Percentiles rank a stretch among this genome's conserved stretches.
These are phyloP conservation scores for Coranthus polyacanthus DNA, from an alignment of 2,797 vertebrate genomes.

Conservation along the genomic window DNA sequence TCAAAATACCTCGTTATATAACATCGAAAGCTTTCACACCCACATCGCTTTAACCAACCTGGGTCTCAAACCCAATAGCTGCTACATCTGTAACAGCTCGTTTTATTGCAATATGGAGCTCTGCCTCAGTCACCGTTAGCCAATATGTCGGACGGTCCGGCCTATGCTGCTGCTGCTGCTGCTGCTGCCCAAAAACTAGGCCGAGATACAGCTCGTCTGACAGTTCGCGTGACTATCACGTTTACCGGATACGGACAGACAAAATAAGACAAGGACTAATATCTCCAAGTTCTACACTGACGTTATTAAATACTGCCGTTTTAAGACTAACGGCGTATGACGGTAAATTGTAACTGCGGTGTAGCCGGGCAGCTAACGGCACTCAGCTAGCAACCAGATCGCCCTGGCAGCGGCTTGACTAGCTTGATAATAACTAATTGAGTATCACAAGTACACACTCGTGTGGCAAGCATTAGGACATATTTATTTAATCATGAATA, in stretches of 20 bases:
- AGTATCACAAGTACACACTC: rapidly evolving
- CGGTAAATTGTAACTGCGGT: not conserved
- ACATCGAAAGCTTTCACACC: not conserved
- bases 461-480: rapidly evolving
- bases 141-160: constrained; percentile 71
- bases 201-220: constrained; percentile 10
- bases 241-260: not conserved
- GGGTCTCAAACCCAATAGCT: rapidly evolving
- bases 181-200: constrained; percentile 32
- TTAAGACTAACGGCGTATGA: rapidly evolving
- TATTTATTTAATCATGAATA: rapidly evolving
- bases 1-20: constrained; percentile 29
- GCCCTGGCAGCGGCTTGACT: constrained; percentile 8
- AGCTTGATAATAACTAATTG: not conserved
- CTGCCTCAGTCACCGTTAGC: constrained; percentile 15
- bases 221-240: rapidly evolving
- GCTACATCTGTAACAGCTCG: too few species aligned
- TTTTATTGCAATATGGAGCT: constrained; percentile 46
- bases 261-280: rapidly evolving
- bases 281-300: rapidly evolving
- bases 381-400: constrained; percentile 33
- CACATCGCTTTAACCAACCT: rapidly evolving
- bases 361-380: constrained; percentile 24
- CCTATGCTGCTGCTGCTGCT: constrained; percentile 37
- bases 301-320: rapidly evolving